phyloP scores from a whole-genome alignment of 2,888 invertebrate species.

The Agonum fuliginosum region DNA sequence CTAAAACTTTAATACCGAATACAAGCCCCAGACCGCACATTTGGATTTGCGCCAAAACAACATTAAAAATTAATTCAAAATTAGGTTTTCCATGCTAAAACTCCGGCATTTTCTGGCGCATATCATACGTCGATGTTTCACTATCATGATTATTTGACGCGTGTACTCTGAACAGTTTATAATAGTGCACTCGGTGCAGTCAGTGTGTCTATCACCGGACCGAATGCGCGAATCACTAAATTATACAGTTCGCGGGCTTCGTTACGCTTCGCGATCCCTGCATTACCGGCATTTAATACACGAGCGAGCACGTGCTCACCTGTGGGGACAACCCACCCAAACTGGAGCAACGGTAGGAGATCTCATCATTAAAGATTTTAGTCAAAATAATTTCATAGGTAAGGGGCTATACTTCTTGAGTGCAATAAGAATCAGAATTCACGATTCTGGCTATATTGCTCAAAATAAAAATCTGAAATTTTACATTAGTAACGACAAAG shows the following conservation, averaged over 20 bases:
- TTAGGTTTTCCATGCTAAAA: neutral
- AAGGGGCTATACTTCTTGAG: too few relatives aligned
- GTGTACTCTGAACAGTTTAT: too few relatives aligned
- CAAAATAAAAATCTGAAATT: too few relatives aligned
- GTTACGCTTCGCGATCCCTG: conserved; percentile 4
- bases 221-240: conserved; percentile 9
- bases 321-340: neutral
- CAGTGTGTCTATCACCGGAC: neutral
- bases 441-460: too few relatives aligned
- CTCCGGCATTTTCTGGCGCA: neutral
- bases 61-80: neutral
- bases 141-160: too few relatives aligned
- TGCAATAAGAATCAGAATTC: too few relatives aligned
- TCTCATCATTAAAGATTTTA: too few relatives aligned
- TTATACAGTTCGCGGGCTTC: neutral
- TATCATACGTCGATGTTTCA: too few relatives aligned
- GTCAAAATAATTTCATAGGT: too few relatives aligned
- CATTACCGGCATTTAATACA: conserved; percentile 10
- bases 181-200: neutral
- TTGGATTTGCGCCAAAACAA: neutral
- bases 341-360: too few relatives aligned
- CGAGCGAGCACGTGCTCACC: neutral
- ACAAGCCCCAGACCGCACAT: neutral
- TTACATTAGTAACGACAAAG: too few relatives aligned
- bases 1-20: neutral